Percentiles rank a stretch among this genome's conserved stretches.
Conservation (phyloP, 2,888 invertebrate species). For the Dryocosmus kuriphilus region DNA sequence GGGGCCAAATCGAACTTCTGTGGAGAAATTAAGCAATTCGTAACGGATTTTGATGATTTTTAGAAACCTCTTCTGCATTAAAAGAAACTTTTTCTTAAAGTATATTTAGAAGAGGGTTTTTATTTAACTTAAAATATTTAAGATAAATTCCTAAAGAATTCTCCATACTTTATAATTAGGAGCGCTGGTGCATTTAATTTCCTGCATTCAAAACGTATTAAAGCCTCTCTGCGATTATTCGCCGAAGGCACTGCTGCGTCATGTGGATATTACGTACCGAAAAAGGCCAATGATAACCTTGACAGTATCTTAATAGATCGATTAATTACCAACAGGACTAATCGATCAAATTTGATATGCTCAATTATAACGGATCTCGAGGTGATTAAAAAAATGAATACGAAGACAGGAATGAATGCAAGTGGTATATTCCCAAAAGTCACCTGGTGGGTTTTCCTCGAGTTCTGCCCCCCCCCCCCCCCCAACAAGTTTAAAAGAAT, state of each 20-base stretch:
- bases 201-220: constrained; percentile 31
- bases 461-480: too few relatives aligned
- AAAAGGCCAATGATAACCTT: constrained; percentile 32
- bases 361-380: constrained; percentile 45
- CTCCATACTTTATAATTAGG: background rate
- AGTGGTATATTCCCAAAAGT: background rate
- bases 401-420: background rate
- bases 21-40: too few relatives aligned
- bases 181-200: background rate
- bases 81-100: too few relatives aligned
- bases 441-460: too few relatives aligned
- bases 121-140: too few relatives aligned
- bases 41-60: too few relatives aligned
- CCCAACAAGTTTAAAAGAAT: background rate
- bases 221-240: background rate
- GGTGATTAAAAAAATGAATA: background rate
- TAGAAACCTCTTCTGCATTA: too few relatives aligned
- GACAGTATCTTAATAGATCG: constrained; percentile 34
- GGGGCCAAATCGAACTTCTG: too few relatives aligned
- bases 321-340: constrained; percentile 39
- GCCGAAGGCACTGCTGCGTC: constrained; percentile 21
- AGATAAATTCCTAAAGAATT: background rate
- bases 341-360: constrained; percentile 54
- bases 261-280: constrained; percentile 17
- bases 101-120: too few relatives aligned